phyloP scores from a whole-genome alignment of 1,140 invertebrate species.

The Eciton burchellii region DNA sequence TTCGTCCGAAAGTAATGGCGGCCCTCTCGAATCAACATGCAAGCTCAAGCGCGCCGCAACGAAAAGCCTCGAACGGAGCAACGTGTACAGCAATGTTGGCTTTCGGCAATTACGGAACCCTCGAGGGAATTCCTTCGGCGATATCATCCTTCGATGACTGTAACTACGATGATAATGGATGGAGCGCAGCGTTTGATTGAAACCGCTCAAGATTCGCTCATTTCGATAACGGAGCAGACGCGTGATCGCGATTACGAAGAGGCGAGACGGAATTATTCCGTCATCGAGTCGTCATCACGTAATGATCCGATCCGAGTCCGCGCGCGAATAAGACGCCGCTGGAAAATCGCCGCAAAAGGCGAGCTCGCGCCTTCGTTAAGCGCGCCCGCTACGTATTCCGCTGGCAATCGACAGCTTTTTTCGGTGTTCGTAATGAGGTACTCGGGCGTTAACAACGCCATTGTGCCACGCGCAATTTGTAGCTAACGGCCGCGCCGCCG shows the following conservation, averaged over 20 bases:
- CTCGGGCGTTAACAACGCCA: conserved; percentile 65
- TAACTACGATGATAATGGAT: too few species aligned
- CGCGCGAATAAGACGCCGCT: conserved; percentile 2
- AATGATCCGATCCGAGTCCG: conserved; percentile 5
- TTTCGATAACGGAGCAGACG: conserved; percentile 4
- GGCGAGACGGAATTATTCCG: too few species aligned
- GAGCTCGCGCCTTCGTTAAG: conserved; percentile 47
- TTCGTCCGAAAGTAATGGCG: conserved; percentile 63
- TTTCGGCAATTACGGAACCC: not conserved
- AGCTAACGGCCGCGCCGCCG: conserved; percentile 47
- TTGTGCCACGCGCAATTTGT: conserved; percentile 70
- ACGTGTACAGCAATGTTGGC: conserved; percentile 12
- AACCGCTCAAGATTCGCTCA: not conserved
- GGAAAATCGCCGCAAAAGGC: conserved; percentile 30
- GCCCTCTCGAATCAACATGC: conserved; percentile 41
- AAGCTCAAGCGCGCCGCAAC: not conserved
- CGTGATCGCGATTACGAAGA: too few species aligned
- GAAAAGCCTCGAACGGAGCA: conserved; percentile 20
- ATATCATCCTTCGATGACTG: too few species aligned
- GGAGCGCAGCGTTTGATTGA: conserved; percentile 6
- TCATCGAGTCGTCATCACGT: not conserved
- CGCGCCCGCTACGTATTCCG: conserved; percentile 60
- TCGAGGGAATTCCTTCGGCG: conserved; percentile 38
- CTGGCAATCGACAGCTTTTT: conserved; percentile 68
- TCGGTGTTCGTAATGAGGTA: conserved; percentile 67